phyloP scores from a whole-genome alignment of 2,797 vertebrate genomes.

The Microchirus variegatus region DNA sequence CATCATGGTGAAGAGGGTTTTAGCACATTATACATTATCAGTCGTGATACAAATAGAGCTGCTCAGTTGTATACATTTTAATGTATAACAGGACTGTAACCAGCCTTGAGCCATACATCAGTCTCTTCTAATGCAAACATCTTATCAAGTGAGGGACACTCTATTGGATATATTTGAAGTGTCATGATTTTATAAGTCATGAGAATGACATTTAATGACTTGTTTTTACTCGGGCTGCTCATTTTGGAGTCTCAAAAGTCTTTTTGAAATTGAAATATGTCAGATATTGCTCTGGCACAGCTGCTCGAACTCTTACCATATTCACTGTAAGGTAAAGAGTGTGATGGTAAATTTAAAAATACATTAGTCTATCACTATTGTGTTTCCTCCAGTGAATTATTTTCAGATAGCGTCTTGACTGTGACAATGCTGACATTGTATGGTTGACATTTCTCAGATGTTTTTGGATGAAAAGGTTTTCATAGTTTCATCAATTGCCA shows the following conservation, averaged over 20 bases:
- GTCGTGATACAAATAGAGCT: slow-evolving; percentile 28
- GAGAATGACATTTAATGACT: slow-evolving; percentile 6
- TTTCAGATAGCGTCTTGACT: slow-evolving; percentile 35
- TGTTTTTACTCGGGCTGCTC: slow-evolving; percentile 14
- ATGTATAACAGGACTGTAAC: not conserved
- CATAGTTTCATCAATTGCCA: slow-evolving; percentile 36
- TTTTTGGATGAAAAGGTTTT: slow-evolving; percentile 37
- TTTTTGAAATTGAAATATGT: slow-evolving; percentile 44
- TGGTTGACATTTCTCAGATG: slow-evolving; percentile 35
- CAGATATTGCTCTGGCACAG: slow-evolving; percentile 29
- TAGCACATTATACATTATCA: slow-evolving; percentile 33
- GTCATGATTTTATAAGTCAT: slow-evolving; percentile 23
- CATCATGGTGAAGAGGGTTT: slow-evolving; percentile 36
- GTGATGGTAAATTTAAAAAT: slow-evolving; percentile 22
- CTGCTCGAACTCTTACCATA: slow-evolving; percentile 7
- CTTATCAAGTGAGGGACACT: slow-evolving; percentile 13
- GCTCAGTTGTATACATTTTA: slow-evolving; percentile 19
- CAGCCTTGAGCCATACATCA: slow-evolving; percentile 6
- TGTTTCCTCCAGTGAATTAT: slow-evolving; percentile 26
- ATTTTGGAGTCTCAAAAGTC: not conserved
- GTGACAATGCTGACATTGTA: slow-evolving; percentile 13
- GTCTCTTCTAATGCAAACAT: slow-evolving; percentile 19
- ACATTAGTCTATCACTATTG: slow-evolving; percentile 31
- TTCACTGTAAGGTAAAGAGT: slow-evolving; percentile 21
- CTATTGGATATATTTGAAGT: slow-evolving; percentile 8